These are phyloP conservation scores for Emys orbicularis DNA, from an alignment of 2,797 vertebrate species.

Conservation along the genomic window DNA sequence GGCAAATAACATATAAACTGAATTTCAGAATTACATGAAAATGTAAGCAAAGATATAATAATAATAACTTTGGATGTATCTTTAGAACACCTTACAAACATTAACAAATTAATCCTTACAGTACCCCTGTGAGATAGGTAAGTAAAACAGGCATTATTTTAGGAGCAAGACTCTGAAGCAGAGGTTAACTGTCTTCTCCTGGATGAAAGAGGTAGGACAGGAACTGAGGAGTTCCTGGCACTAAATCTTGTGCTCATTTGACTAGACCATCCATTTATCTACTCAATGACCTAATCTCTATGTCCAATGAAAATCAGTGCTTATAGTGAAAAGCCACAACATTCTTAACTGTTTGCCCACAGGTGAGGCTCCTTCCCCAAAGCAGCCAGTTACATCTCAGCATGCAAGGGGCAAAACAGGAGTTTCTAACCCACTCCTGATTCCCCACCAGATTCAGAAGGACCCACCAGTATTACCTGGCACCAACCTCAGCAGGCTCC, in stretches of 20 bases:
- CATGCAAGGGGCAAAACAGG: background rate
- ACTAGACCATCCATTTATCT: background rate
- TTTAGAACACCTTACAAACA: background rate
- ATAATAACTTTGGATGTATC: background rate
- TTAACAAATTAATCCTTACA: background rate
- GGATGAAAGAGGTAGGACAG: background rate
- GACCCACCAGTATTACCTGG: background rate
- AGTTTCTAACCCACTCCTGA: background rate
- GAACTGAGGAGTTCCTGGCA: background rate
- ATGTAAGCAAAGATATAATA: background rate
- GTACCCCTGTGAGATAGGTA: background rate
- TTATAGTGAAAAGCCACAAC: background rate
- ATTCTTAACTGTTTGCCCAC: background rate
- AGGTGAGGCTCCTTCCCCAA: background rate
- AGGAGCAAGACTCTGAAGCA: background rate
- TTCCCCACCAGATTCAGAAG: background rate
- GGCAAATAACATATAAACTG: slow-evolving; percentile 29
- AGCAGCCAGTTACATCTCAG: background rate
- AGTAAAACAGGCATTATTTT: background rate
- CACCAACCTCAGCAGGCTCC: background rate
- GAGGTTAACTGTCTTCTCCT: background rate
- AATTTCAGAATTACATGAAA: slow-evolving; percentile 7
- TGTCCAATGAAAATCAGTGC: background rate
- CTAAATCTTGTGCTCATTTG: background rate
- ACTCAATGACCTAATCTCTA: background rate